These are phyloP conservation scores for Asteroscopus sphinx DNA, from an alignment of 2,888 invertebrate species.

Conservation along the genomic window DNA sequence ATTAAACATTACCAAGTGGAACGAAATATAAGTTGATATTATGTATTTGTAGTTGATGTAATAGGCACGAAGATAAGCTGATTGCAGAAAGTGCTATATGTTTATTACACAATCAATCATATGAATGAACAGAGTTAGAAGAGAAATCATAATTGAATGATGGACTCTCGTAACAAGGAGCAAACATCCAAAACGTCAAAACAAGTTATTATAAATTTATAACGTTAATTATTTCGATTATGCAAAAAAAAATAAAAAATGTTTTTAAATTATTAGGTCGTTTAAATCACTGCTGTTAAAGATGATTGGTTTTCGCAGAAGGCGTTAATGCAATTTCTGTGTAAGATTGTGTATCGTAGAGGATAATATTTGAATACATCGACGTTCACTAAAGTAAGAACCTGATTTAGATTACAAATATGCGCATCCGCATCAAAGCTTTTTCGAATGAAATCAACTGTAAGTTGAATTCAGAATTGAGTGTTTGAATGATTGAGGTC, in stretches of 20 bases:
- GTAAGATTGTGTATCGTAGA: constrained; percentile 1
- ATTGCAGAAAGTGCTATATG: constrained; percentile 61
- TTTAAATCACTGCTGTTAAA: constrained; percentile 6
- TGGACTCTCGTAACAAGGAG: constrained; percentile 48
- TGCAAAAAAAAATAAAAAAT: constrained; percentile 18
- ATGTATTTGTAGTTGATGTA: constrained; percentile 61
- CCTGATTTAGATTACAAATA: background rate
- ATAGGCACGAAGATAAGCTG: constrained; percentile 52
- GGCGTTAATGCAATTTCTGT: constrained; percentile 6
- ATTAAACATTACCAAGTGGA: constrained; percentile 28
- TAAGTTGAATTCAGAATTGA: constrained; percentile 8
- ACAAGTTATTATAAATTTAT: constrained; percentile 31
- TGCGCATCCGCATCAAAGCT: background rate
- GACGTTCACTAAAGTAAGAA: background rate
- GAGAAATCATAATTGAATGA: constrained; percentile 60
- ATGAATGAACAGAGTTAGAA: constrained; percentile 35
- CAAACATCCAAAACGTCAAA: constrained; percentile 27
- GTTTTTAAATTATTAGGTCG: constrained; percentile 14
- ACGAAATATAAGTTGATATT: constrained; percentile 39
- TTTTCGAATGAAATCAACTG: constrained; percentile 10
- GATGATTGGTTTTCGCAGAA: constrained; percentile 43
- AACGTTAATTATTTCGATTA: constrained; percentile 13
- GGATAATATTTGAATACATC: background rate
- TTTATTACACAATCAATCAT: constrained; percentile 62
- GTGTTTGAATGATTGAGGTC: constrained; percentile 24